Evolutionary conservation across 1,140 invertebrate genomes (phyloP).

Genomic region (Apis florea): DNA sequence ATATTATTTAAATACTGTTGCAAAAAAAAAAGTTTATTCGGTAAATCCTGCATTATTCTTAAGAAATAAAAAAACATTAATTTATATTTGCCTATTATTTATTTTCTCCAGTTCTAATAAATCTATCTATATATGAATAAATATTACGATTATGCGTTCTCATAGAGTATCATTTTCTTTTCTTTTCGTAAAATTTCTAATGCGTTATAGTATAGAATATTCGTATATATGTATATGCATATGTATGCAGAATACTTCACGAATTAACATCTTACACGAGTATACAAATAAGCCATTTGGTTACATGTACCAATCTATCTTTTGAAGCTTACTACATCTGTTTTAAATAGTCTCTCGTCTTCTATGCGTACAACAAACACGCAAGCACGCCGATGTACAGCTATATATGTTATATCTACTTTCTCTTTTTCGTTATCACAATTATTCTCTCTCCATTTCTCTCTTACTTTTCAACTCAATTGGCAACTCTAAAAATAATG

Average conservation of each 20-base stretch:
- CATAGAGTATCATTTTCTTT: neutral
- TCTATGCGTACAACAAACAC: neutral
- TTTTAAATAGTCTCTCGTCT: neutral
- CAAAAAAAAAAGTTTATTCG: too few species aligned
- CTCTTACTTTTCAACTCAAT: neutral
- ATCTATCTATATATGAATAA: neutral
- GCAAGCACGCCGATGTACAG: neutral
- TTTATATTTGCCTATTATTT: too few species aligned
- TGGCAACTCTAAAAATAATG: neutral
- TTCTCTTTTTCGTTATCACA: neutral
- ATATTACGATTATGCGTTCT: constrained; percentile 20
- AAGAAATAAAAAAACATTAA: too few species aligned
- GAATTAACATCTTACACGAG: constrained; percentile 66
- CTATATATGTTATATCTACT: too few species aligned
- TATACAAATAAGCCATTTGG: constrained; percentile 59
- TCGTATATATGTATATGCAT: constrained; percentile 20
- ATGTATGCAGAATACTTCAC: constrained; percentile 56
- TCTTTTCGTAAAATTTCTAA: constrained; percentile 35
- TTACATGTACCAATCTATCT: constrained; percentile 35
- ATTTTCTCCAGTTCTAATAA: too few species aligned
- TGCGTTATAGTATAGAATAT: constrained; percentile 21
- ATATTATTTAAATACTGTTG: too few species aligned
- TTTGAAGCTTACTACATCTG: neutral
- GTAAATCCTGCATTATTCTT: too few species aligned
- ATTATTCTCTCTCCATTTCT: too few species aligned